These are phyloP conservation scores for Anagyrus pseudococci DNA, from an alignment of 2,888 invertebrate species.

Conservation along the genomic window DNA sequence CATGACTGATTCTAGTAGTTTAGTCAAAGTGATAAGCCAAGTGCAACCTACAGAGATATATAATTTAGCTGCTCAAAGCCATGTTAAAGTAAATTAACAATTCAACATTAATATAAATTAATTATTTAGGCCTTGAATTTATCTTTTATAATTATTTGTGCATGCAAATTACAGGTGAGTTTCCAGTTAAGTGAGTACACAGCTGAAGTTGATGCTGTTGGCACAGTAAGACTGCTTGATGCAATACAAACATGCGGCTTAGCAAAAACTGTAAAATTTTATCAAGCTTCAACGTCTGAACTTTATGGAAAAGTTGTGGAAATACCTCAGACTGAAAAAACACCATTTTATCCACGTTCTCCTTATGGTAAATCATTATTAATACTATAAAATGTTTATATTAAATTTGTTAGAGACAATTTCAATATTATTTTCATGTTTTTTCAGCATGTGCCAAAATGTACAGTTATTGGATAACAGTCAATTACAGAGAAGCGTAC, in stretches of 20 bases:
- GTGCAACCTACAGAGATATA: slow-evolving; percentile 92
- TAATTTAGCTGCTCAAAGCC: slow-evolving; percentile 98
- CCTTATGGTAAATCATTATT: slow-evolving; percentile 83
- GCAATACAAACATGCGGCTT: slow-evolving; percentile 90
- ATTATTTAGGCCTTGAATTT: slow-evolving; percentile 4
- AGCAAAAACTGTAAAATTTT: slow-evolving; percentile 82
- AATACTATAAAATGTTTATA: slow-evolving; percentile 10
- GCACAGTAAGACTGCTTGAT: slow-evolving; percentile 88
- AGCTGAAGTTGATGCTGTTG: slow-evolving; percentile 96
- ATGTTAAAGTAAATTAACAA: slow-evolving; percentile 81
- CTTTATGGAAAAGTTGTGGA: slow-evolving; percentile 92
- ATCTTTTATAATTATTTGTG: slow-evolving; percentile 4
- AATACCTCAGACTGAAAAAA: slow-evolving; percentile 91
- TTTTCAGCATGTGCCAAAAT: slow-evolving; percentile 89
- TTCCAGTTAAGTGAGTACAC: slow-evolving; percentile 99
- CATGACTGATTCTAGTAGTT: slow-evolving; percentile 95
- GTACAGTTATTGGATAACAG: slow-evolving; percentile 95
- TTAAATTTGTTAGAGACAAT: slow-evolving; percentile 11
- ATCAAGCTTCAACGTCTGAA: slow-evolving; percentile 96
- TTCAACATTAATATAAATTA: slow-evolving; percentile 6
- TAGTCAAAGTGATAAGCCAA: slow-evolving; percentile 83
- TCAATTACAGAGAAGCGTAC: slow-evolving; percentile 95
- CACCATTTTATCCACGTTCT: slow-evolving; percentile 95
- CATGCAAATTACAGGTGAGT: slow-evolving; percentile 69
- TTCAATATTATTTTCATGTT: not conserved